phyloP scores from a whole-genome alignment of 2,888 invertebrate species.

The Nymphalis urticae region DNA sequence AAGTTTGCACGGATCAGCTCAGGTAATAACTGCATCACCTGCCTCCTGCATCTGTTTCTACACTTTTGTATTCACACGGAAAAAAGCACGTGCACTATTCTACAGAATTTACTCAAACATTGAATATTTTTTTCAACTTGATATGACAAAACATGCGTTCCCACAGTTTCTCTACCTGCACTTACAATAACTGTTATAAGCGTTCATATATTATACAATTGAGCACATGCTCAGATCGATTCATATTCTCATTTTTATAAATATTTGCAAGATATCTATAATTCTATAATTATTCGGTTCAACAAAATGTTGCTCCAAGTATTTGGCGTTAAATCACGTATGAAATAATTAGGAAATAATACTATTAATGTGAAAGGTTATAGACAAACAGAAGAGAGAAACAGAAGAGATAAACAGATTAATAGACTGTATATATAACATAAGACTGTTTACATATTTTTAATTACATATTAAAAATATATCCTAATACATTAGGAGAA shows the following conservation, averaged over 20 bases:
- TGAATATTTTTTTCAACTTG: constrained; percentile 40
- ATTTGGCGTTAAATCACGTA: constrained; percentile 6
- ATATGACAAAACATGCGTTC: constrained; percentile 41
- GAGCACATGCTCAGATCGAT: neutral
- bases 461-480: too few species aligned
- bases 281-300: neutral
- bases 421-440: too few species aligned
- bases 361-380: too few species aligned
- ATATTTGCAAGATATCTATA: neutral
- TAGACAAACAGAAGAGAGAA: too few species aligned
- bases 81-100: constrained; percentile 43
- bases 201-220: constrained; percentile 5
- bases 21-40: constrained; percentile 18
- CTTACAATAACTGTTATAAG: constrained; percentile 12
- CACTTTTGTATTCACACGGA: constrained; percentile 33
- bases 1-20: constrained; percentile 20
- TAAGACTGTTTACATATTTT: too few species aligned
- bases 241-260: constrained; percentile 1
- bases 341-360: neutral
- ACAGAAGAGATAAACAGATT: too few species aligned
- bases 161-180: constrained; percentile 62
- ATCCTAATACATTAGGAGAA: too few species aligned
- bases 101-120: constrained; percentile 39
- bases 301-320: neutral
- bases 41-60: constrained; percentile 35